Evolutionary conservation across 30 jellyfish, hydroid and myxozoan genomes (phyloP).

Genomic region (Rhopilema esculentum): DNA sequence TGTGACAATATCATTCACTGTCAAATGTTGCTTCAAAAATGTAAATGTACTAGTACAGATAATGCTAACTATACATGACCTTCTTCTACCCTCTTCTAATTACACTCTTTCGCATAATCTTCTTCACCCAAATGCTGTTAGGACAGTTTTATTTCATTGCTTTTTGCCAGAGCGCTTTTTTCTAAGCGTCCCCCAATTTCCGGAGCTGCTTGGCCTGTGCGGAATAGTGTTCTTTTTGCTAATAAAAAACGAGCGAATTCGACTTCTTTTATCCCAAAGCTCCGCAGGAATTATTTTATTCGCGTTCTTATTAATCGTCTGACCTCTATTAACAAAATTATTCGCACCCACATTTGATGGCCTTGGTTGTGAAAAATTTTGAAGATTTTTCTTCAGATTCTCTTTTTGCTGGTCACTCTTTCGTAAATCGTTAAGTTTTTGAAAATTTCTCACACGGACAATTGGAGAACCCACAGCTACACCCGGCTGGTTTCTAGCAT

Average conservation of each 20-base stretch:
- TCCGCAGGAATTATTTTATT: conserved; percentile 34
- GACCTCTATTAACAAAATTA: background rate
- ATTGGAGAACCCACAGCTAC: conserved; percentile 20
- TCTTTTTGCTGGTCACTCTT: too few species aligned
- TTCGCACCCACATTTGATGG: background rate
- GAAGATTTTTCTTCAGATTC: background rate
- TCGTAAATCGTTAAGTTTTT: background rate
- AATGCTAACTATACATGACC: too few species aligned
- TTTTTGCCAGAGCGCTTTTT: conserved; percentile 41
- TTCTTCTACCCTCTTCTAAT: too few species aligned
- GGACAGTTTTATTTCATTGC: background rate
- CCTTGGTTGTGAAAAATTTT: background rate
- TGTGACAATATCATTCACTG: too few species aligned
- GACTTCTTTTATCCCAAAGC: conserved; percentile 66
- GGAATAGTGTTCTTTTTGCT: conserved; percentile 56
- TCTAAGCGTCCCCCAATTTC: conserved; percentile 78
- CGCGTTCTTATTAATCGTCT: background rate
- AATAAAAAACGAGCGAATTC: conserved; percentile 7
- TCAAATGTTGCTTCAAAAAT: too few species aligned
- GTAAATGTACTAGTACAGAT: too few species aligned
- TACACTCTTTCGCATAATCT: too few species aligned
- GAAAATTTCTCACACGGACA: conserved; percentile 10
- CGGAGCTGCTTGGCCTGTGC: conserved; percentile 44
- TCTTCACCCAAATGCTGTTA: too few species aligned
- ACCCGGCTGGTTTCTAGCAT: background rate